Evolutionary conservation across 2,797 vertebrate species (phyloP).

Genomic region (Eulemur albifrons): DNA sequence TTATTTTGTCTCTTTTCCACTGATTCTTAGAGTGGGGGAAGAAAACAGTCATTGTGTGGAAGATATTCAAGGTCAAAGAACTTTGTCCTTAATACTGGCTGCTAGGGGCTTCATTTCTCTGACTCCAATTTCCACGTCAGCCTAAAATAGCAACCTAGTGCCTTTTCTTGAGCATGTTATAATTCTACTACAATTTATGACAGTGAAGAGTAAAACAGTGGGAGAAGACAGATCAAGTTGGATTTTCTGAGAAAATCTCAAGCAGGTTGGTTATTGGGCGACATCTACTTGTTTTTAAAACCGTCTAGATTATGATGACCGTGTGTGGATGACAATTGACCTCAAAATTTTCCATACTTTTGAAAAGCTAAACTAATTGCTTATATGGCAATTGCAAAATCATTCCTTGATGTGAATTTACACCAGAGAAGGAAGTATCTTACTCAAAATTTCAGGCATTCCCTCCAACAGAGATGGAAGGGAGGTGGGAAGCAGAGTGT

Average conservation of each 20-base stretch:
- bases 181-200: slow-evolving; percentile 22
- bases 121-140: slow-evolving; percentile 51
- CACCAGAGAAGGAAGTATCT: neutral
- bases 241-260: slow-evolving; percentile 41
- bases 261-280: neutral
- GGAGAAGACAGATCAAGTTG: neutral
- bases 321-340: neutral
- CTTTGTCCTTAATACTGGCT: slow-evolving; percentile 53
- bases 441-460: neutral
- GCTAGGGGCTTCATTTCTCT: slow-evolving; percentile 59
- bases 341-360: slow-evolving; percentile 17
- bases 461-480: neutral
- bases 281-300: slow-evolving; percentile 5
- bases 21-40: slow-evolving; percentile 39
- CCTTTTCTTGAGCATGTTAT: slow-evolving; percentile 21
- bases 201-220: neutral
- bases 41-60: slow-evolving; percentile 65
- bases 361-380: slow-evolving; percentile 36
- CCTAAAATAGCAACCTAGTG: slow-evolving; percentile 35
- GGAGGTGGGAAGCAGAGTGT: rapidly evolving
- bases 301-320: neutral
- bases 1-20: neutral
- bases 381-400: neutral
- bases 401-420: neutral
- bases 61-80: slow-evolving; percentile 66